These are phyloP conservation scores for Trachelus iudaicus DNA, from an alignment of 2,888 invertebrate species.

Conservation along the genomic window DNA sequence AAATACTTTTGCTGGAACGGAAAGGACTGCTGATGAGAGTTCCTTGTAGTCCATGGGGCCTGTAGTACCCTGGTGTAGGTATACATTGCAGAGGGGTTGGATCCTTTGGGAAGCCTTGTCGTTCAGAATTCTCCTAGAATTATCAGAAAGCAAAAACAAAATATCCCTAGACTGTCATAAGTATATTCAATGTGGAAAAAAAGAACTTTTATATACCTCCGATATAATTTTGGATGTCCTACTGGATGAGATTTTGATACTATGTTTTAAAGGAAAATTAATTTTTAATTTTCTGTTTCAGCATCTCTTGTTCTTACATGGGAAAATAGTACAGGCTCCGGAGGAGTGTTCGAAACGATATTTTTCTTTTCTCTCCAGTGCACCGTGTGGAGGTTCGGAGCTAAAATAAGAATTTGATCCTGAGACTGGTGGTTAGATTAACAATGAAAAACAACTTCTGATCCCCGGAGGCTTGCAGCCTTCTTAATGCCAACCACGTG, in stretches of 20 bases:
- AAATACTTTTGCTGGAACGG: background rate
- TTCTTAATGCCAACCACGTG: conserved; percentile 33
- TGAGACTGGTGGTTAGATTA: background rate
- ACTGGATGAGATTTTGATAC: too few species aligned
- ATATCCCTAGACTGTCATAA: too few species aligned
- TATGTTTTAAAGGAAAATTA: background rate
- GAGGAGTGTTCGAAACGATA: background rate
- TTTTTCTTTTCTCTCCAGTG: background rate
- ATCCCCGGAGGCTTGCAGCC: conserved; percentile 19
- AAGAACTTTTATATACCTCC: too few species aligned
- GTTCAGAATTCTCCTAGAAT: background rate
- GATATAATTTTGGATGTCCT: too few species aligned
- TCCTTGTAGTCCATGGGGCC: background rate
- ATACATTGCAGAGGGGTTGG: too few species aligned
- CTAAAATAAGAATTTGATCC: background rate
- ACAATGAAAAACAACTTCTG: conserved; percentile 13
- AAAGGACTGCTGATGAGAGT: background rate
- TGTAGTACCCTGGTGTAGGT: background rate
- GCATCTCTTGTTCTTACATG: background rate
- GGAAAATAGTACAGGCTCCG: background rate
- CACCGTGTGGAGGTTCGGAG: background rate
- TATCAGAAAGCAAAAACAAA: too few species aligned
- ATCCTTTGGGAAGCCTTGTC: background rate
- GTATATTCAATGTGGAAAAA: background rate
- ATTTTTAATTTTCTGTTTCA: background rate